Evolutionary conservation across 1,140 invertebrate species (phyloP).

Genomic region (Pachypsylla venusta): DNA sequence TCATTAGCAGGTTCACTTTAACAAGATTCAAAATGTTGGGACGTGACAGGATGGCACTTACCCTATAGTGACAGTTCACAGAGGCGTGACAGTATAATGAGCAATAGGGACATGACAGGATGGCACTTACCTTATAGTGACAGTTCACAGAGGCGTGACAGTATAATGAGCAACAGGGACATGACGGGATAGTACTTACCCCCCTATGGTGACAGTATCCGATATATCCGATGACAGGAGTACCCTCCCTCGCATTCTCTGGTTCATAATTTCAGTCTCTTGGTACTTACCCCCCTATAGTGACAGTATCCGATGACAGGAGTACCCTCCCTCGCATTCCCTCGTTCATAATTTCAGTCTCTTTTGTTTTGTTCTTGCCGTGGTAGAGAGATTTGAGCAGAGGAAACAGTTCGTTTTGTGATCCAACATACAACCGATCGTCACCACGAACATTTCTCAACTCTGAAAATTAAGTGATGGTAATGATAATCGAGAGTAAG

Average conservation of each 20-base stretch:
- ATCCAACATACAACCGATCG: constrained; percentile 37
- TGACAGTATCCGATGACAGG: constrained; percentile 48
- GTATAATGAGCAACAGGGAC: too few relatives aligned
- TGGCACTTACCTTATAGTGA: too few relatives aligned
- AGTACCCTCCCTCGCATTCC: constrained; percentile 59
- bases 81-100: too few relatives aligned
- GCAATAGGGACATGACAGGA: too few relatives aligned
- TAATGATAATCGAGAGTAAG: neutral
- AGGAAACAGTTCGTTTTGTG: constrained; percentile 47
- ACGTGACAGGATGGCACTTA: too few relatives aligned
- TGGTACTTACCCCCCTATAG: constrained; percentile 45
- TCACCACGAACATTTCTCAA: constrained; percentile 40
- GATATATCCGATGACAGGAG: constrained; percentile 52
- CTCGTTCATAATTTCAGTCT: constrained; percentile 41
- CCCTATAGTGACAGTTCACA: too few relatives aligned
- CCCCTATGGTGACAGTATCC: constrained; percentile 45
- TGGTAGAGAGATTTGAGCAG: constrained; percentile 53
- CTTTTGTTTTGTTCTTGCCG: constrained; percentile 35
- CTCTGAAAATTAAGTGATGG: constrained; percentile 27
- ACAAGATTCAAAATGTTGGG: too few relatives aligned
- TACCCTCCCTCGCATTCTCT: constrained; percentile 59
- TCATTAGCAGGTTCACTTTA: too few relatives aligned
- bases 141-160: too few relatives aligned
- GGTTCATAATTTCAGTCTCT: constrained; percentile 39
- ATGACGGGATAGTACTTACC: too few relatives aligned